A percentile compares a stretch with the other conserved stretches of the same genome.
Conservation (phyloP, 1,140 invertebrate genomes). For the Monomorium pharaonis region DNA sequence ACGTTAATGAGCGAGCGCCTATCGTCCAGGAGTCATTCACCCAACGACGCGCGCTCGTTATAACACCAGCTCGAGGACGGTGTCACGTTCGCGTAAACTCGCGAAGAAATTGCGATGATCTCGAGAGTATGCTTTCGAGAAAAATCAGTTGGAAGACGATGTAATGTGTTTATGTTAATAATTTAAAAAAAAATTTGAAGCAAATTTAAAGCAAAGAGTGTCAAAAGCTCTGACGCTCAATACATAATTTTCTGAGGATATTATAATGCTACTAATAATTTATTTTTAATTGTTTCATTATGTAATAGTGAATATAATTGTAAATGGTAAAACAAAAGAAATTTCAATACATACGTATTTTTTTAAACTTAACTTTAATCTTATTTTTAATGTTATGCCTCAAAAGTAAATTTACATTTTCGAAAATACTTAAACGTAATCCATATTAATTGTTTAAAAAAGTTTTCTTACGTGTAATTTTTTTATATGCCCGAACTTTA, state of each 20-base stretch:
- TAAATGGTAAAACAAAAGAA: background rate
- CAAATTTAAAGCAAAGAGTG: background rate
- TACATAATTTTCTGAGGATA: background rate
- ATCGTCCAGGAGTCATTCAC: slow-evolving; percentile 74
- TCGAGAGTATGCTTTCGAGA: background rate
- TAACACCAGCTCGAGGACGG: background rate
- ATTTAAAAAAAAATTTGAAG: background rate
- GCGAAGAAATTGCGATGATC: background rate
- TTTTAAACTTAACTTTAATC: background rate
- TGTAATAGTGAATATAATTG: background rate
- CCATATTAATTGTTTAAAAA: no score
- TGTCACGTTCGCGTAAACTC: background rate
- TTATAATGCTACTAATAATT: background rate
- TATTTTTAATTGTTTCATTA: background rate
- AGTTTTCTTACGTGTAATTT: no score
- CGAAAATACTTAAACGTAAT: no score
- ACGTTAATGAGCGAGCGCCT: slow-evolving; percentile 29
- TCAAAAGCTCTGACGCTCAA: background rate
- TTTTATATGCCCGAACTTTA: no score
- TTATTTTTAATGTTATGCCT: background rate
- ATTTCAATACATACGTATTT: background rate
- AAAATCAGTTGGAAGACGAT: background rate
- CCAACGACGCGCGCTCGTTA: slow-evolving; percentile 47
- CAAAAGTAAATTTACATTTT: background rate
- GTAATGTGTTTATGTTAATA: background rate